A percentile compares a stretch with the other conserved stretches of the same genome.
phyloP scores from a whole-genome alignment of 2,888 invertebrate genomes.

The Julus scanicus region DNA sequence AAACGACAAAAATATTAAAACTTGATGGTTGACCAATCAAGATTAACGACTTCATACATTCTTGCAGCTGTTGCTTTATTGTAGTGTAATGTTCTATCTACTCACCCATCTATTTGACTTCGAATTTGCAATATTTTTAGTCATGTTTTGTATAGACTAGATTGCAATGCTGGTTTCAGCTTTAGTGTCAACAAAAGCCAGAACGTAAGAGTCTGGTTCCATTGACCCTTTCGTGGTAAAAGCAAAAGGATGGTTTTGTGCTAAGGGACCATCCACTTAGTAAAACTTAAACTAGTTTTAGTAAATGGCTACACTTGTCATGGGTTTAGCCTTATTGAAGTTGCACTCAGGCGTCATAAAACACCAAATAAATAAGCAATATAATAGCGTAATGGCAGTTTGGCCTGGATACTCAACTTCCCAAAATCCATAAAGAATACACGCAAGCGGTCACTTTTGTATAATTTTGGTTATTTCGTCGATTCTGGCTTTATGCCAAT shows the following conservation, averaged over 20 bases:
- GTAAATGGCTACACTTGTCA: neutral
- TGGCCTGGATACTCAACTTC: neutral
- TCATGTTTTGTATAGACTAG: too few relatives aligned
- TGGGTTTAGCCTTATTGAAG: conserved; percentile 5
- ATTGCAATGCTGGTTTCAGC: too few relatives aligned
- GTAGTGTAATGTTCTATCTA: too few relatives aligned
- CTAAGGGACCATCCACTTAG: neutral
- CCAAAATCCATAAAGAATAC: conserved; percentile 18
- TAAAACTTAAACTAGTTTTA: neutral
- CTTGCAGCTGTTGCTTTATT: too few relatives aligned
- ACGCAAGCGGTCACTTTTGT: conserved; percentile 32
- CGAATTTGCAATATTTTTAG: too few relatives aligned
- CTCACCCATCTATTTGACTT: too few relatives aligned
- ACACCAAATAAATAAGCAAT: conserved; percentile 21
- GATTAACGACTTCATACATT: too few relatives aligned
- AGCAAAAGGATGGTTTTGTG: neutral
- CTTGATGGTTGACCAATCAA: too few relatives aligned
- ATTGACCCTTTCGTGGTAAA: neutral
- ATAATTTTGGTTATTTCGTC: conserved; percentile 16
- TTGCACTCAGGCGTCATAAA: conserved; percentile 39
- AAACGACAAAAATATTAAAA: too few relatives aligned
- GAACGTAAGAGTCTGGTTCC: too few relatives aligned
- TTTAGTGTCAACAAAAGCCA: too few relatives aligned
- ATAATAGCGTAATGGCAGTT: neutral
- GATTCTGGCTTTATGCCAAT: neutral